Evolutionary conservation across 2,888 invertebrate species (phyloP), one percentile per base, ranked within the genome.

Genomic region (Clitarchus hookeri): DNA sequence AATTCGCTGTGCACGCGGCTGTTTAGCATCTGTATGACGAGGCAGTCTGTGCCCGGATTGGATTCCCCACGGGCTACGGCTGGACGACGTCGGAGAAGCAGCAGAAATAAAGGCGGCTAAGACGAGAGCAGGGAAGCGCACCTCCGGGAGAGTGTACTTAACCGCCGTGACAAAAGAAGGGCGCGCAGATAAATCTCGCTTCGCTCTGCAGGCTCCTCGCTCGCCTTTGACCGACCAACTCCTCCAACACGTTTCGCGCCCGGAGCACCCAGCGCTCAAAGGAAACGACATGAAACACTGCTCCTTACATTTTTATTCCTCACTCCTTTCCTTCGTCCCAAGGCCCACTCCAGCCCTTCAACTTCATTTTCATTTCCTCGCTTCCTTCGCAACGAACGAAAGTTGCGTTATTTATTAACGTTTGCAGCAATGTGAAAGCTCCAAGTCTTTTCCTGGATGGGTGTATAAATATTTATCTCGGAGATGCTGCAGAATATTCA

Each of bases 361-460:
- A 65, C 65, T 65, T 65, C 65, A 65, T 65, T n/a, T 65, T n/a
- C 65, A 6, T 65, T 65, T 65, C 65, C 65, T 65, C 65, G 23
- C n/a, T 23, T 65, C 65, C 65, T 65, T 65, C 19, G 65, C 65
- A 23, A 65, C 65, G 23, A 65, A n/a, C 19, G 6, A 65, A 65
- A 65, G 65, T 65, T n/a, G 65, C 65, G 65, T 65, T 65, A 65
- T 65, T 65, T 65, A 65, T 65, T 65, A 65, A 65, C 65, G 65
- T 65, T 65, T n/a, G 65, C 65, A 16, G 65, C 2, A 65, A 48
- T 48, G 65, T 8, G 8, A 19, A 65, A 65, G n/a, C 23, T 23
- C 2, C 65, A 19, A 8, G 65, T 16, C 13, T 65, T n/a, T 65
- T 65, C 65, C 65, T 65, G 23, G 65, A n/a, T 9, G 65, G 65